Base-by-base conservation (phyloP, 2,113 vertebrate genomes). In the Pelvicachromis taeniatus region DNA sequence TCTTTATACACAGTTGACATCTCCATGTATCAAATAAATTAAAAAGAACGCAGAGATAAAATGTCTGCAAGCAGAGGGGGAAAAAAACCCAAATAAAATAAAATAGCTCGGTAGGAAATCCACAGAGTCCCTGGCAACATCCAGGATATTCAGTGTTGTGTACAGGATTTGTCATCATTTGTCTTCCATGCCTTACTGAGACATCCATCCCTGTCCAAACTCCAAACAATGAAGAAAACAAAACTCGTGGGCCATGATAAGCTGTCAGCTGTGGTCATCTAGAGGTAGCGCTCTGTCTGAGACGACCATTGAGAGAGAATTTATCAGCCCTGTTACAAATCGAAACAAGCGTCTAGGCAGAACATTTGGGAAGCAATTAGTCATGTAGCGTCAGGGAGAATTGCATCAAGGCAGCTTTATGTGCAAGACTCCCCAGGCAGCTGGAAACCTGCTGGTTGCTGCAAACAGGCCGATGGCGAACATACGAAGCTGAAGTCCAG, bases 321-420 rank as follows among this genome's bases (percentile, higher is more conserved):
- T 77, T 75, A 77, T 63, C 73, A 7, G 61, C 53, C 11, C 59
- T 1, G 38, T 45, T 59, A 68, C 86, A 81, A 87, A 91, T 85
- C 23, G 26, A 88, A 91, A 84, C 85, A 42, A 84, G 86, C 35
- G 42, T 84, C 81, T 52, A 4, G 35, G 88, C 81, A 80, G 82
- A 86, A 78, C 82, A 78, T 88, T 91, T 23, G 80, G 78, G 75
- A 80, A 65, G 88, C 85, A 91, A 90, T 94, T 92, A 92, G 90
- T 87, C 63, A 59, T n/a, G 54, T 81, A 80, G 63, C 80, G 80
- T 86, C 81, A 79, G n/a, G 19, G 55, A 75, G 81, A 31, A 45
- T n/a, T 8, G 78, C 65, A 61, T 63, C 9, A 21, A 78, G 52
- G 50, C 5, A 6, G 33, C 40, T 80, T 82, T 50, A 10, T 78